phyloP scores from a whole-genome alignment of 2,888 invertebrate genomes.

The Coenonympha arcania region DNA sequence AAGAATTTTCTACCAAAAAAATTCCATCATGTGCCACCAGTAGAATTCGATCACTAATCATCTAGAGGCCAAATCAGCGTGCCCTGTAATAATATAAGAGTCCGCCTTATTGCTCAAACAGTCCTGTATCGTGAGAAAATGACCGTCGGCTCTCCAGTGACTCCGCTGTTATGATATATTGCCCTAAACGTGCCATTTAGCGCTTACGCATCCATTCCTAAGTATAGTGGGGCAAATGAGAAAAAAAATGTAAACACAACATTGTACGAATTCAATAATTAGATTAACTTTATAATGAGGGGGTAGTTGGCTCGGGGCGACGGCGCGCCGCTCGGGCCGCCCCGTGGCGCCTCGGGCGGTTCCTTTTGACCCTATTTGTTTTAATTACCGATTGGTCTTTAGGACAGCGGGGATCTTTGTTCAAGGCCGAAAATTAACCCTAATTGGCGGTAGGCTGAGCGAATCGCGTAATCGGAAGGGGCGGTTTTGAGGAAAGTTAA shows the following conservation, averaged over 20 bases:
- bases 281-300: conserved; percentile 72
- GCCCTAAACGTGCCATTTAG: conserved; percentile 73
- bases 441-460: conserved; percentile 61
- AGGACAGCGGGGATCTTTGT: conserved; percentile 64
- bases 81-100: conserved; percentile 50
- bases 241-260: conserved; percentile 74
- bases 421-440: conserved; percentile 62
- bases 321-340: conserved; percentile 62
- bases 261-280: conserved; percentile 75
- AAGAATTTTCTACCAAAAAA: conserved; percentile 13
- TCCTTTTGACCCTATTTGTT: conserved; percentile 71
- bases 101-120: conserved; percentile 38
- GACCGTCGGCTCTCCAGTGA: conserved; percentile 56
- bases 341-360: conserved; percentile 70
- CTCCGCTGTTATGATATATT: conserved; percentile 68
- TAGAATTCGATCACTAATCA: conserved; percentile 53
- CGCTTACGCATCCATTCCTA: conserved; percentile 70
- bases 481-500: conserved; percentile 16
- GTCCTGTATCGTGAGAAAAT: conserved; percentile 59
- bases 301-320: conserved; percentile 61
- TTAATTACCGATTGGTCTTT: conserved; percentile 69
- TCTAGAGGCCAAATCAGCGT: conserved; percentile 59
- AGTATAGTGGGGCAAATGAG: conserved; percentile 71
- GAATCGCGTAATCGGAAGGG: conserved; percentile 29
- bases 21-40: conserved; percentile 31